Evolutionary conservation across 2,113 vertebrate genomes (phyloP), one percentile per base, ranked within the genome.

Genomic region (Pollachius pollachius): DNA sequence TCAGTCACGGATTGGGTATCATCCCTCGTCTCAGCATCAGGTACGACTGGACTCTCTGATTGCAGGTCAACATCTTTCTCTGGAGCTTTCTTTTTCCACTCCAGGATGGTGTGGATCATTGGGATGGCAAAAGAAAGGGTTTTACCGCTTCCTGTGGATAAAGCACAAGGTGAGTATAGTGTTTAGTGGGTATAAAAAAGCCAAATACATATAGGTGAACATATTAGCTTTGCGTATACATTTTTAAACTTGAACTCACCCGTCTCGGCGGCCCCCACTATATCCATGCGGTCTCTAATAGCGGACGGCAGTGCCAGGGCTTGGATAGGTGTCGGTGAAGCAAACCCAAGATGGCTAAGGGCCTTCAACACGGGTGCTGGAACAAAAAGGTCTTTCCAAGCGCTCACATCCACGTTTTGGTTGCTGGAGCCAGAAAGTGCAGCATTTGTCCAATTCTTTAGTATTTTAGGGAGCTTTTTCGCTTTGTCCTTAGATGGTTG

Each of bases 201-300:
- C 54, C 15, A 57, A 57, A 3, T 17, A n/a, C 15, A 57, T 5
- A 16, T 13, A 57, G 16, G 15, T 17, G 54, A 57, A 17, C 8
- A 37, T 41, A 18, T 57, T 23, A 64, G 15, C 52, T 1, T 1
- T 17, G 13, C 52, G 12, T 48, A 34, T 27, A 19, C 18, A 61
- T 61, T 21, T 3, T 19, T 13, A 5, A 13, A 56, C 5, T 66
- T 17, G 12, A 62, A 15, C 69, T 84, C 88, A 99, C 97, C 97
- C 67, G 97, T 99, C 91, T 99, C 97, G 18, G 97, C 97, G 57
- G 97, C 97, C 15, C 96, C 97, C 48, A 99, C 91, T 65, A 99
- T 82, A 75, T 99, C 97, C 91, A 96, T 88, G 0, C 82, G 93
- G 81, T 99, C 97, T 79, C 97, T 91, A 81, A 99, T 98, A 4